Conservation (phyloP, 2,113 vertebrate species). For the Hippocampus comes region DNA sequence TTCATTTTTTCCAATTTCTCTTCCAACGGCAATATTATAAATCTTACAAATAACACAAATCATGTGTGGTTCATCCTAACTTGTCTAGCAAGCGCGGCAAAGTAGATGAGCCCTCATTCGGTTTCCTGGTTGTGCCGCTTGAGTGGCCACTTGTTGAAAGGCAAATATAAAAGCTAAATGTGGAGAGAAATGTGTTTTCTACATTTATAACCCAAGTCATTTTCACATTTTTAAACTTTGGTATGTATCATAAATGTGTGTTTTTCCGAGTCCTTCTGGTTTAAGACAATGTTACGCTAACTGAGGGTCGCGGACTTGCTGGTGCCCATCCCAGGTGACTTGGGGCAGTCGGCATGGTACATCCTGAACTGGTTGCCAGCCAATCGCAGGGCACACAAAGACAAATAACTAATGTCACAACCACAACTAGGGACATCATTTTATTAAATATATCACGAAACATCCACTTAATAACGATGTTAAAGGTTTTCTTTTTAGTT, state of each 20-base stretch:
- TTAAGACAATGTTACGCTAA: not conserved
- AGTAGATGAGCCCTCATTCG: not conserved
- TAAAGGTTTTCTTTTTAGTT: too few species aligned
- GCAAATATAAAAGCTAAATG: not conserved
- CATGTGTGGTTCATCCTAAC: not conserved
- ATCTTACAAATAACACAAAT: not conserved
- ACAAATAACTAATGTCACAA: too few species aligned
- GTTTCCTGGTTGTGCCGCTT: not conserved
- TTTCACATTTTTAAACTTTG: not conserved
- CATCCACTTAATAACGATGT: too few species aligned
- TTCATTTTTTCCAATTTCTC: not conserved
- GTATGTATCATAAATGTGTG: not conserved
- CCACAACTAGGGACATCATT: too few species aligned
- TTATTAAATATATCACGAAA: too few species aligned
- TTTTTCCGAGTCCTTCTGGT: not conserved
- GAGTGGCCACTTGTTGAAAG: not conserved
- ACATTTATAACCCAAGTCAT: not conserved
- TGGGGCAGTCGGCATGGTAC: too few species aligned
- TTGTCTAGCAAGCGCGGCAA: not conserved
- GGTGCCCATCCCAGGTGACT: too few species aligned
- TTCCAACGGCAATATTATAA: not conserved
- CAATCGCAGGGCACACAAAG: too few species aligned
- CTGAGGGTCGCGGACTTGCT: too few species aligned
- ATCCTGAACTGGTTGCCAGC: too few species aligned
- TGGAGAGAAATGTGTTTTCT: not conserved